Evolutionary conservation across 1,140 invertebrate genomes (phyloP), one percentile per base, ranked within the genome.

Genomic region (Aphaenogaster rudis): DNA sequence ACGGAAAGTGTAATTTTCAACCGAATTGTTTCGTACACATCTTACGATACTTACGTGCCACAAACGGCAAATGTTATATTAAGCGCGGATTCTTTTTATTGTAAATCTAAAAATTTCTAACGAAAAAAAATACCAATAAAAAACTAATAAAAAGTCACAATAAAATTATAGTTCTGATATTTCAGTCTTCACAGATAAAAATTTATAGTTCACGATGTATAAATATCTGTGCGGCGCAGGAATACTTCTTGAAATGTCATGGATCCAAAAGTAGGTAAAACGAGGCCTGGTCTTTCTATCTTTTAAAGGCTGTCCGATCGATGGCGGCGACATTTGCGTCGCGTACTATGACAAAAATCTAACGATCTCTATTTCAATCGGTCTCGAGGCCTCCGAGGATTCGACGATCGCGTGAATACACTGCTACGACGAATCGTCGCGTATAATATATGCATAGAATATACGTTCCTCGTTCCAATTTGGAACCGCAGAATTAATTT

Each of bases 221-320:
- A 63, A 45, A 63, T 63, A 48, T 36, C 2, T 13, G 17, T 67
- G 39, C n/a, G 15, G 9, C 7, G 6, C 33, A 17, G 9, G 1
- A 42, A 57, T 76, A 57, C 6, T 59, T 36, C 5, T 39, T 79
- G 9, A 66, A 79, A 79, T 79, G 33, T 66, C 33, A 64, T 21
- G 9, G 39, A 77, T 57, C 4, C 21, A 48, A 33, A 33, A 63
- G n/a, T 59, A 59, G 13, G 17, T 52, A 39, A 15, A 45, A 81
- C 15, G 5, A 9, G 6, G 17, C 13, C 17, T 28, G 28, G 15
- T 28, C 5, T 3, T 45, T 69, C 13, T 54, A 81, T 28, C 21
- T 69, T 67, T 52, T 17, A 42, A 57, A 57, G 45, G 2, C 45
- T 33, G 17, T 0, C 33, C 7, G 33, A 64, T 67, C 11, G 5